A percentile compares a stretch with the other conserved stretches of the same genome.
Evolutionary conservation across 2,797 vertebrate genomes (phyloP).

Genomic region (Rachycentron canadum): DNA sequence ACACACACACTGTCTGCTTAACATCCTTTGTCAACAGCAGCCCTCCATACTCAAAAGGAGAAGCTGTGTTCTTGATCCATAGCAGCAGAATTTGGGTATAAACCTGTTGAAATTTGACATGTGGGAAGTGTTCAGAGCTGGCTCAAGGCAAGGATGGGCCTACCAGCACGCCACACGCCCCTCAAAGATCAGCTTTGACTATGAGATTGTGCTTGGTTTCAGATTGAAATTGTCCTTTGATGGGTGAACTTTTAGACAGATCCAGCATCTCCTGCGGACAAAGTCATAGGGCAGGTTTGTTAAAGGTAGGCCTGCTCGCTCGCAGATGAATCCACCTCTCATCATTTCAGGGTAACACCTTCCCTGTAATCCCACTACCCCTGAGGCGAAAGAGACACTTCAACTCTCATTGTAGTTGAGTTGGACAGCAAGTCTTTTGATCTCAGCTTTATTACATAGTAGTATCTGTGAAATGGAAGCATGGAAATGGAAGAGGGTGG

Average conservation of each 20-base stretch:
- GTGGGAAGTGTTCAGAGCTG: conserved; percentile 23
- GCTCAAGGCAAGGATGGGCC: neutral
- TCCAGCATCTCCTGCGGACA: conserved; percentile 54
- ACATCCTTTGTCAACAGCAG: neutral
- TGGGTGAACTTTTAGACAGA: conserved; percentile 22
- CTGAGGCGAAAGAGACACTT: conserved; percentile 43
- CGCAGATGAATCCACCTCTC: conserved; percentile 56
- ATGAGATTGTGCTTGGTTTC: conserved; percentile 9
- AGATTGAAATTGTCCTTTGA: neutral
- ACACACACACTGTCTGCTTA: neutral
- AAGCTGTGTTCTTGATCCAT: neutral
- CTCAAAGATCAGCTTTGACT: conserved; percentile 41
- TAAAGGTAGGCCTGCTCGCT: conserved; percentile 22
- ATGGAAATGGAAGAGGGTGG: conserved; percentile 54
- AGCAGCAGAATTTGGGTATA: neutral
- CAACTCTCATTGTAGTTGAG: conserved; percentile 50
- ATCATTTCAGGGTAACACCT: conserved; percentile 64
- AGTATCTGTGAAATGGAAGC: conserved; percentile 67
- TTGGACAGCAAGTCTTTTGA: conserved; percentile 69
- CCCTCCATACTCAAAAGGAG: neutral
- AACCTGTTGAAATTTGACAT: conserved; percentile 34
- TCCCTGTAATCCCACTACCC: conserved; percentile 59
- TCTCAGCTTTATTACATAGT: conserved; percentile 65
- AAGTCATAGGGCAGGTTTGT: conserved; percentile 38
- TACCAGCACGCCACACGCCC: conserved; percentile 3